Evolutionary conservation across 2,113 vertebrate genomes (phyloP).

Genomic region (Sinocyclocheilus anophthalmus): DNA sequence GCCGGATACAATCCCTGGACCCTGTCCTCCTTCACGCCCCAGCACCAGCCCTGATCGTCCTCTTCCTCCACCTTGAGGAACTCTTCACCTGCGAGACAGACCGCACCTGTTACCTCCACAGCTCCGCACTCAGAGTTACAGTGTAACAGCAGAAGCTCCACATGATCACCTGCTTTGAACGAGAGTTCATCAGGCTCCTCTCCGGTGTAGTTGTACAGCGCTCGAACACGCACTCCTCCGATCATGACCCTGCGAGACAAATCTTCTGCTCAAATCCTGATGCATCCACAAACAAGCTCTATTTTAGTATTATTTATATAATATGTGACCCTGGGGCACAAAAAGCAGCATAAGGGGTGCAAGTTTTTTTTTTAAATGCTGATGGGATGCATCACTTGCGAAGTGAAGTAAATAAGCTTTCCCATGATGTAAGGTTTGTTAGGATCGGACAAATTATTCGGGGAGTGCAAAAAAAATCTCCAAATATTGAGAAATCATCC

Average conservation of each 20-base stretch:
- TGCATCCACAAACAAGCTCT: background rate
- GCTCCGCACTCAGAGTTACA: background rate
- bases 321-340: no score
- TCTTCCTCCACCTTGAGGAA: conserved; percentile 85
- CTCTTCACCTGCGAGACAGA: conserved; percentile 72
- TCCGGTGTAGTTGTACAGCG: conserved; percentile 75
- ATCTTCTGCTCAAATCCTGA: no score
- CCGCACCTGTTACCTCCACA: background rate
- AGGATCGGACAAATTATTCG: no score
- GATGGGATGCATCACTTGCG: no score
- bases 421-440: no score
- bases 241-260: conserved; percentile 73
- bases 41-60: conserved; percentile 85
- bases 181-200: conserved; percentile 78
- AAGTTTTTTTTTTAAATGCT: no score
- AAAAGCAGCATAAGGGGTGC: no score
- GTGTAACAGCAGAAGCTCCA: background rate
- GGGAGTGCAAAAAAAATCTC: no score
- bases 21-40: conserved; percentile 77
- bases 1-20: conserved; percentile 83
- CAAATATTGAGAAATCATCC: no score
- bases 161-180: conserved; percentile 75
- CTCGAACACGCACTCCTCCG: conserved; percentile 78
- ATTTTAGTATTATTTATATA: background rate
- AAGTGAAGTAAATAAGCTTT: no score